Evolutionary conservation across 92 coral and sea anemone species (phyloP), one percentile per base, ranked within the genome.

Genomic region (Palythoa heliodiscus): DNA sequence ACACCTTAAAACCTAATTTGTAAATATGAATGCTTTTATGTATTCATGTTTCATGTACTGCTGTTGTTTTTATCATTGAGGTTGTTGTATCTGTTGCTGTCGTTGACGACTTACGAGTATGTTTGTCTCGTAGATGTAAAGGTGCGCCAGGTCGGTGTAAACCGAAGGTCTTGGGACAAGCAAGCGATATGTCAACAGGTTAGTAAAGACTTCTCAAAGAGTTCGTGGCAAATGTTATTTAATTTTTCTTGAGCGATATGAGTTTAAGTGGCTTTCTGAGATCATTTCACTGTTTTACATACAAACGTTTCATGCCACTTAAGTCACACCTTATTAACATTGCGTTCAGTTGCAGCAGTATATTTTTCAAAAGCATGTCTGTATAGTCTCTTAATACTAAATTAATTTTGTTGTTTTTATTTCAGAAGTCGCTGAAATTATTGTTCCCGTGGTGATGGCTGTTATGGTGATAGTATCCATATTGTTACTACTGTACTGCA

Each of bases 401-500:
- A 35, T 12, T 22, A 11, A 35, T 10, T 12, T 19, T 61, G 13
- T 37, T 69, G 8, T 53, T 67, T 57, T 17, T 35, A 52, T 47
- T 16, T 67, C 87, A 85, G 95, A 81, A 63, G 64, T 86, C 4
- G 86, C 97, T 19, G 86, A 89, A 89, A 91, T 94, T 14, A 70
- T 92, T 8, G 89, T 96, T 1, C 98, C 98, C 1, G 79, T 91
- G 19, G 98, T 91, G 71, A 92, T 94, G 93, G 96, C 77, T 5
- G 48, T 71, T 11, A 71, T 96, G 54, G 84, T 92, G 68, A 52
- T 93, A 24, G n/a, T 92, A 67, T 91, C 91, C 20, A 61, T 94
- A 24, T 53, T 78, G n/a, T 70, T 87, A 2, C 52, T 96, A 22
- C 78, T 94, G 19, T 94, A 83, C 92, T 92, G 96, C 63, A 88